Percentiles rank a stretch among this genome's conserved stretches.
phyloP scores from a whole-genome alignment of 1,140 invertebrate species.

The Phocides pigmalion region DNA sequence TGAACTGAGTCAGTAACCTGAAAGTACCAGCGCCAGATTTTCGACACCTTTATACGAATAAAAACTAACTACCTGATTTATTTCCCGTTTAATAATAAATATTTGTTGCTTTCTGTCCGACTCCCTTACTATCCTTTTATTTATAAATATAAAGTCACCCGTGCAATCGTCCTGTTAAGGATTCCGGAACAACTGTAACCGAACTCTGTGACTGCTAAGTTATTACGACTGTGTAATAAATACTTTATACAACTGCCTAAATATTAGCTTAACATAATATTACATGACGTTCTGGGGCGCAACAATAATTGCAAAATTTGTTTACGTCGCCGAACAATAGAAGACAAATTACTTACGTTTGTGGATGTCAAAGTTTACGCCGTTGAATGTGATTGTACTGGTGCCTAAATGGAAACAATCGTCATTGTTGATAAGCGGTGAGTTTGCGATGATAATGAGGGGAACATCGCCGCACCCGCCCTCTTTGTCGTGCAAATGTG shows the following conservation, averaged over 20 bases:
- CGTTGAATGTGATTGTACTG: neutral
- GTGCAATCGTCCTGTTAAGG: too few species aligned
- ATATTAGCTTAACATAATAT: neutral
- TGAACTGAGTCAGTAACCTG: neutral
- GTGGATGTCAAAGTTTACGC: neutral
- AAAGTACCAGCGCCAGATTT: neutral
- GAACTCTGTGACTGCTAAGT: too few species aligned
- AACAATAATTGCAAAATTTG: neutral
- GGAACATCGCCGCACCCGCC: neutral
- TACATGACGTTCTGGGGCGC: neutral
- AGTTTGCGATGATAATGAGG: constrained; percentile 5
- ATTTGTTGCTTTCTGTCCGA: too few species aligned
- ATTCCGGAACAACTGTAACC: too few species aligned
- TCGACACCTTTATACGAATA: neutral
- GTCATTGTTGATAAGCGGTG: constrained; percentile 3
- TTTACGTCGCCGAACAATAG: neutral
- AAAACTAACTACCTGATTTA: too few species aligned
- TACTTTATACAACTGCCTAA: neutral
- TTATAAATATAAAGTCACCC: too few species aligned
- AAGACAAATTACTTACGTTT: neutral
- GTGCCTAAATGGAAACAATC: neutral
- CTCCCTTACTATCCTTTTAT: too few species aligned
- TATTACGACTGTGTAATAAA: too few species aligned
- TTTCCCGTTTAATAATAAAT: too few species aligned
- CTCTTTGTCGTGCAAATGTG: constrained; percentile 4